These are phyloP conservation scores for Eutolmus rufibarbis DNA, from an alignment of 2,888 invertebrate species.

Conservation along the genomic window DNA sequence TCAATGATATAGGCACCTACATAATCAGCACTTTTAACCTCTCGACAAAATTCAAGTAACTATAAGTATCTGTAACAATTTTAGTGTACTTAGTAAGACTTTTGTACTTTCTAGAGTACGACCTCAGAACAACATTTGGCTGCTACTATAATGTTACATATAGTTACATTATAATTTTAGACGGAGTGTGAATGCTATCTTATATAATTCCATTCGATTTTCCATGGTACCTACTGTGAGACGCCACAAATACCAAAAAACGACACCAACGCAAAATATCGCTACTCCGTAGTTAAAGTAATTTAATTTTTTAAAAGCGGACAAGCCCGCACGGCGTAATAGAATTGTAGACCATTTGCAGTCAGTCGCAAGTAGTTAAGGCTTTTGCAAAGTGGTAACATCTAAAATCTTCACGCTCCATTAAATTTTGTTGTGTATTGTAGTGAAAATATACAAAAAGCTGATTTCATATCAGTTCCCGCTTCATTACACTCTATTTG, in stretches of 20 bases:
- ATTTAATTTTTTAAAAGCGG: not conserved
- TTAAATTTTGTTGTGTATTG: constrained; percentile 30
- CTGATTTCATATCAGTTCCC: constrained; percentile 36
- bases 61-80: no score
- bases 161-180: not conserved
- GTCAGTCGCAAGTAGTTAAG: not conserved
- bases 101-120: no score
- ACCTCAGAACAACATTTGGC: no score
- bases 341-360: not conserved
- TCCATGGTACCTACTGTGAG: not conserved
- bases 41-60: no score
- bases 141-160: not conserved
- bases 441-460: constrained; percentile 14
- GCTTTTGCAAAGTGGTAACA: not conserved
- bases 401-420: constrained; percentile 30
- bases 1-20: no score
- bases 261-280: not conserved
- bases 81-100: no score
- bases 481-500: constrained; percentile 39
- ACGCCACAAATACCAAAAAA: not conserved
- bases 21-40: no score
- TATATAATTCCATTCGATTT: not conserved
- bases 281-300: not conserved
- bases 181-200: no score
- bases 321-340: not conserved